Evolutionary conservation across 2,888 invertebrate genomes (phyloP).

Genomic region (Rugalucina vietnamica): DNA sequence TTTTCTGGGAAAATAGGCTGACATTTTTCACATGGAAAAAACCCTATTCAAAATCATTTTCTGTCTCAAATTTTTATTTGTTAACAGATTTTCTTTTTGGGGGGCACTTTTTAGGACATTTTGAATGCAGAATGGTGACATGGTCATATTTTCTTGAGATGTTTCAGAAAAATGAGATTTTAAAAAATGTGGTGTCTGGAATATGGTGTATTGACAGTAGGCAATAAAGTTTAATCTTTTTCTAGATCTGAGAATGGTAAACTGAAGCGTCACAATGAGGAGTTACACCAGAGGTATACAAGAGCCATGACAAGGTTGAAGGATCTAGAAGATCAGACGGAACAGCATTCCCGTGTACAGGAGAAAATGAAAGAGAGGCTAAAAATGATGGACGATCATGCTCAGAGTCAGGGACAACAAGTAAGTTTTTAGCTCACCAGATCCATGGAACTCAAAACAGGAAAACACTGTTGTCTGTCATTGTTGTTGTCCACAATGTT

Average conservation of each 20-base stretch:
- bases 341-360: conserved; percentile 78
- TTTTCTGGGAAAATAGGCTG: too few relatives aligned
- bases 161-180: too few relatives aligned
- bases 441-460: too few relatives aligned
- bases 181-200: too few relatives aligned
- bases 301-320: conserved; percentile 66
- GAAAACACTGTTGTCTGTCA: too few relatives aligned
- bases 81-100: not conserved
- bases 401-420: conserved; percentile 78
- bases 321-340: conserved; percentile 78
- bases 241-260: conserved; percentile 70
- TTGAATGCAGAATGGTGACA: too few relatives aligned
- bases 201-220: not conserved
- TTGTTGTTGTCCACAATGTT: too few relatives aligned
- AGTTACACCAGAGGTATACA: conserved; percentile 71
- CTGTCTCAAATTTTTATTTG: not conserved
- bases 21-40: too few relatives aligned
- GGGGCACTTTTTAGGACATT: too few relatives aligned
- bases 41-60: too few relatives aligned
- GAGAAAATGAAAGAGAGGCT: conserved; percentile 81
- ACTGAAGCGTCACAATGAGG: conserved; percentile 72
- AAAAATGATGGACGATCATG: conserved; percentile 80
- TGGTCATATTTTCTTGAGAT: too few relatives aligned
- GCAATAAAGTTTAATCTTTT: not conserved
- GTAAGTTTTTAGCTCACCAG: too few relatives aligned